Evolutionary conservation across 2,113 vertebrate genomes (phyloP).

Genomic region (Bagarius yarrelli): DNA sequence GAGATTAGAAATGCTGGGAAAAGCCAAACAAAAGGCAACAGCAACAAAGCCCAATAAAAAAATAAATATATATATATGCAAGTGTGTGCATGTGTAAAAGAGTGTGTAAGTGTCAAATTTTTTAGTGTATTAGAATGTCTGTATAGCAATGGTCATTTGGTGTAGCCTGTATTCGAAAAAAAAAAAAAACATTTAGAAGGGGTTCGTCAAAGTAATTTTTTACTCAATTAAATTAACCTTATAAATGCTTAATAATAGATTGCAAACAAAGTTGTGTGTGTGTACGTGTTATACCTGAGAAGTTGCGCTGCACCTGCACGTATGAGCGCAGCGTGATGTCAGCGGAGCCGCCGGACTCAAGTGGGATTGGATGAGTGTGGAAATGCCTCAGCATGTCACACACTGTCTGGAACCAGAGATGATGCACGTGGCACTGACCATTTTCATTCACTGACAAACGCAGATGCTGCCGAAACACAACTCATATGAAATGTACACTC

Average conservation of each 20-base stretch:
- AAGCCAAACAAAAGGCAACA: background rate
- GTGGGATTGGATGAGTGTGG: conserved; percentile 91
- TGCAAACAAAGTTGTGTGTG: background rate
- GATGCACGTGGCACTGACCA: conserved; percentile 95
- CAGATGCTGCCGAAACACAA: conserved; percentile 78
- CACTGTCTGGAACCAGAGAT: conserved; percentile 97
- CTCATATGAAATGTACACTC: background rate
- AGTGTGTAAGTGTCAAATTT: too few species aligned
- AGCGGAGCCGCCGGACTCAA: conserved; percentile 91
- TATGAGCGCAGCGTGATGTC: conserved; percentile 95
- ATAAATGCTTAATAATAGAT: background rate
- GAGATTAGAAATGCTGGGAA: background rate
- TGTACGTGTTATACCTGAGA: conserved; percentile 68
- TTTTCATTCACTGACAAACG: conserved; percentile 92
- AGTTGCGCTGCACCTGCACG: conserved; percentile 78
- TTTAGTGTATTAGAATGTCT: too few species aligned
- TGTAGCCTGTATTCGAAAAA: background rate
- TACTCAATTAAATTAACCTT: background rate
- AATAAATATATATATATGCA: too few species aligned
- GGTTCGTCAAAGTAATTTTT: too few species aligned
- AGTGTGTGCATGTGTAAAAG: too few species aligned
- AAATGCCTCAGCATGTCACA: conserved; percentile 97
- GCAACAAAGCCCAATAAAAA: background rate
- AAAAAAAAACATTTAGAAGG: too few species aligned
- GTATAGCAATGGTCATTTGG: background rate